These are phyloP conservation scores for Diarsia mendica DNA, from an alignment of 2,888 invertebrate species.

Conservation along the genomic window DNA sequence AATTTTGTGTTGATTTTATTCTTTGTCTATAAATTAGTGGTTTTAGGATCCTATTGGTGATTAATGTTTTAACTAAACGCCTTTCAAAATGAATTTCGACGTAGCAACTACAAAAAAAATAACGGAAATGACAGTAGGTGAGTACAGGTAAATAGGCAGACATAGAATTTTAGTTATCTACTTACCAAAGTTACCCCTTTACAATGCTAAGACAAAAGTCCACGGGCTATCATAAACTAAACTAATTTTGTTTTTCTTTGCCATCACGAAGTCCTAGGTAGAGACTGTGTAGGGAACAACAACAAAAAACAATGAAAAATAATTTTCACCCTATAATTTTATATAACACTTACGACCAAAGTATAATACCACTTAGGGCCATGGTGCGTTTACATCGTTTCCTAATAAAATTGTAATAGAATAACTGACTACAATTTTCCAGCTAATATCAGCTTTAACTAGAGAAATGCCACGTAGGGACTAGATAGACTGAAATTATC, in stretches of 20 bases:
- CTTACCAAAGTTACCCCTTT: background rate
- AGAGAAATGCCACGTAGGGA: constrained; percentile 44
- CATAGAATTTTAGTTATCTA: background rate
- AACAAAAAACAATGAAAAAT: constrained; percentile 1
- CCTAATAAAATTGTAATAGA: constrained; percentile 58
- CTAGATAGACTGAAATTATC: constrained; percentile 63
- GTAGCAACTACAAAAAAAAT: background rate
- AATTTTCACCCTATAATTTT: constrained; percentile 37
- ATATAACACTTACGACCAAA: constrained; percentile 30
- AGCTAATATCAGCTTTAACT: constrained; percentile 53
- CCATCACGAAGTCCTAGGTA: constrained; percentile 4
- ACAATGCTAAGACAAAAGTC: background rate
- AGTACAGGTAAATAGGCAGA: background rate
- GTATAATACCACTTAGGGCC: constrained; percentile 36
- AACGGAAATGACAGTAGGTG: background rate
- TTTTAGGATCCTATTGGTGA: constrained; percentile 73
- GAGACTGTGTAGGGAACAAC: background rate
- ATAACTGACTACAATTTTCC: constrained; percentile 54
- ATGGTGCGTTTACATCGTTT: constrained; percentile 43
- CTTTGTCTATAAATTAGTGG: constrained; percentile 82
- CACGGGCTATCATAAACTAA: background rate
- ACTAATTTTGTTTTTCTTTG: background rate
- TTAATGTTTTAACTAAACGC: constrained; percentile 72
- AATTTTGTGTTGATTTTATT: constrained; percentile 78
- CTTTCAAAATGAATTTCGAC: constrained; percentile 2